These are phyloP conservation scores for Synaphobranchus kaupii DNA, from an alignment of 2,797 vertebrate genomes.

Conservation along the genomic window DNA sequence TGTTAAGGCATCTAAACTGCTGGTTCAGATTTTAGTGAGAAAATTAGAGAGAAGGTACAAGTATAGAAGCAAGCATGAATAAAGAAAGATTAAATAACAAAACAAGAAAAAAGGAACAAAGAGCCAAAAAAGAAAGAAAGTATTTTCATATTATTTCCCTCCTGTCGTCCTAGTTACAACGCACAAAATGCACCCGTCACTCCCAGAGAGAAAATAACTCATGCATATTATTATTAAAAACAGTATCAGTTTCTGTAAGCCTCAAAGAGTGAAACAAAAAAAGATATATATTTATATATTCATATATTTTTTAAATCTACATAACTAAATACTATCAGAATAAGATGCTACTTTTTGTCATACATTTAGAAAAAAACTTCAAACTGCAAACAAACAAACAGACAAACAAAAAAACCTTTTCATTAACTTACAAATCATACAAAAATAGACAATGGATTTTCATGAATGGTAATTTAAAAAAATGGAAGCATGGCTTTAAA, in stretches of 20 bases:
- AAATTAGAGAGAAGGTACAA: conserved; percentile 62
- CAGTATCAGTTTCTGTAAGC: conserved; percentile 87
- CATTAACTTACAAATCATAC: conserved; percentile 97
- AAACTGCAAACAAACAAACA: conserved; percentile 39
- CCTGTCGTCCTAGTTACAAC: conserved; percentile 85
- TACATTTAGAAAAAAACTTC: conserved; percentile 79
- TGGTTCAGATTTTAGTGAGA: conserved; percentile 97
- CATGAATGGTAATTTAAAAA: conserved; percentile 79
- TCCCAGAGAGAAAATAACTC: conserved; percentile 89
- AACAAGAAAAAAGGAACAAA: conserved; percentile 63
- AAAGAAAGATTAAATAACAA: conserved; percentile 64
- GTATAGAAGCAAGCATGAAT: conserved; percentile 91
- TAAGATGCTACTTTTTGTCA: conserved; percentile 95
- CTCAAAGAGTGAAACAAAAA: conserved; percentile 79
- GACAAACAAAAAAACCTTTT: conserved; percentile 51
- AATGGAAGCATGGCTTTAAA: conserved; percentile 84
- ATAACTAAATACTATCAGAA: conserved; percentile 97
- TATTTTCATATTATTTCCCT: conserved; percentile 83
- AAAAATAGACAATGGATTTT: conserved; percentile 95
- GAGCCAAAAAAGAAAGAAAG: conserved; percentile 87
- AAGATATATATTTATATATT: conserved; percentile 91
- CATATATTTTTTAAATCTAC: conserved; percentile 87
- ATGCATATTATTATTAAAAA: conserved; percentile 99
- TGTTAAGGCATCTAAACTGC: conserved; percentile 99
- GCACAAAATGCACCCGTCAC: conserved; percentile 83